Conservation (phyloP, 2,888 invertebrate genomes). For the Xanthorhoe spadicearia region DNA sequence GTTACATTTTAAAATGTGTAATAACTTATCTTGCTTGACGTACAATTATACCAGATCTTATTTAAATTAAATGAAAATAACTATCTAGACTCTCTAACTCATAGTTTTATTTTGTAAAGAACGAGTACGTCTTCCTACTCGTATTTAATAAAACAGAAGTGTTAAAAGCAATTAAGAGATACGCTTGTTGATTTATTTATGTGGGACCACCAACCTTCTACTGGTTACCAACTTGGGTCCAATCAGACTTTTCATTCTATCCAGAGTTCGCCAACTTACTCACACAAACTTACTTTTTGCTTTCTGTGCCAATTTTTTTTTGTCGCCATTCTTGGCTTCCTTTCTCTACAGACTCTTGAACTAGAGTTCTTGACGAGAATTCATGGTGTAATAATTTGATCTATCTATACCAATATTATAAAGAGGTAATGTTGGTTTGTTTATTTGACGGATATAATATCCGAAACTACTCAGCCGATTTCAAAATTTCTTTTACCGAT, state of each 20-base stretch:
- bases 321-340: background rate
- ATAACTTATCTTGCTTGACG: too few relatives aligned
- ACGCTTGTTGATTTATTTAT: constrained; percentile 31
- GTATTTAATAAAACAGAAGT: constrained; percentile 24
- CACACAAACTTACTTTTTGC: background rate
- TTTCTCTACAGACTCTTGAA: too few relatives aligned
- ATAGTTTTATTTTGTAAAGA: background rate
- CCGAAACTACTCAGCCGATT: too few relatives aligned
- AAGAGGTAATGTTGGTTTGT: too few relatives aligned
- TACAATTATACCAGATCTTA: background rate
- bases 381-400: too few relatives aligned
- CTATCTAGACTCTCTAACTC: background rate
- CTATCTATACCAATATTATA: too few relatives aligned
- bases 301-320: background rate
- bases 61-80: background rate
- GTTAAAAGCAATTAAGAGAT: constrained; percentile 19
- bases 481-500: too few relatives aligned
- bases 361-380: too few relatives aligned
- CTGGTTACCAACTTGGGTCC: constrained; percentile 10
- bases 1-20: too few relatives aligned
- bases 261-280: background rate
- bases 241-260: constrained; percentile 13
- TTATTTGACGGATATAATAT: too few relatives aligned
- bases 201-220: constrained; percentile 26
- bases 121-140: background rate